Base-by-base conservation (phyloP, 2,797 vertebrate species). In the Ctenosaura bakeri region DNA sequence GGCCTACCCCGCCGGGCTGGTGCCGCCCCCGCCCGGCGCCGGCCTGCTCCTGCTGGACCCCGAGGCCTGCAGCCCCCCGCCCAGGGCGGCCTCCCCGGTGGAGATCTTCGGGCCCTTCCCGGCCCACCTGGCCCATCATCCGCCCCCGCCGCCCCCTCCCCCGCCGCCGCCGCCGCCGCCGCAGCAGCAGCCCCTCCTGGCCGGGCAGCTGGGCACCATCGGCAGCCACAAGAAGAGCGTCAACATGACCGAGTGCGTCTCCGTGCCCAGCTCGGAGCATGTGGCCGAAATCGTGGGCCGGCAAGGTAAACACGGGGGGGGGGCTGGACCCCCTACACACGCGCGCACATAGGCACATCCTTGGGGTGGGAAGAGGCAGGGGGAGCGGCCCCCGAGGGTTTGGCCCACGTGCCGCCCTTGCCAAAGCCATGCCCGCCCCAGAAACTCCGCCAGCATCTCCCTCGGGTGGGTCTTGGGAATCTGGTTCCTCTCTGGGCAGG, bases 241-340 rank as follows among this genome's bases (percentile, higher is more conserved):
- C 92, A 98, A 98, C 97, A 98, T 98, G 98, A 98, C 98, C 0
- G 98, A 98, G 77, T 98, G 98, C 69, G 98, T 98, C 32, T 97
- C 98, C 0, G 98, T 98, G 3, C 98, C 98, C 90, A 98, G 98
- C 93, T 98, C 98, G 0, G 98, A 98, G 54, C 98, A 98, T 94
- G 98, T 98, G 89, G 98, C 98, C 0, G 98, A 98, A 86, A 98
- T 98, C 59, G 98, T 98, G 56, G 98, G 98, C 3, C 96, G 98
- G 91, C 98, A 98, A 98, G 98, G 98, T 98, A 96, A 93, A 87
- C 2, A 10, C 4, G 2, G 2, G 20, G 7, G 6, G 32, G 1
- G 18, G 52, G 10, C 7, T 6, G 50, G 52, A 52, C 52, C 52
- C 52, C 52, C 3, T 4, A 42, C 42, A 42, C 42, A 42, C 2